Evolutionary conservation across 2,888 invertebrate genomes (phyloP), one percentile per base, ranked within the genome.

Genomic region (Deroplatys truncata): DNA sequence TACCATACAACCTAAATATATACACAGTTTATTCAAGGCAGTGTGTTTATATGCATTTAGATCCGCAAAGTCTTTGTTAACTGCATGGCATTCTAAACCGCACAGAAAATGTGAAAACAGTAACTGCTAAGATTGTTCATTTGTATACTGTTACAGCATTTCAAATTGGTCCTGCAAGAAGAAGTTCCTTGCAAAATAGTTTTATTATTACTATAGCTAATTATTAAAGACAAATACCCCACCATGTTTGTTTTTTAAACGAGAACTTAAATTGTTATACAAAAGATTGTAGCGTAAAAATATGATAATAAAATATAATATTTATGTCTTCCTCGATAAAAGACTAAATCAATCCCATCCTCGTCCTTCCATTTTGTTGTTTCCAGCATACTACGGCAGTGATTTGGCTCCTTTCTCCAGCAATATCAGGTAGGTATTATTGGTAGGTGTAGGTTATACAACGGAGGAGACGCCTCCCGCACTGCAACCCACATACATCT

Each of bases 301-400:
- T 72, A 72, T 72, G 56, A 72, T 72, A 72, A 72, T 72, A 72
- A 85, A 85, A 85, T 85, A 85, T 85, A 85, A 85, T 85, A 49
- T 85, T 85, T 49, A 85, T 85, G 85, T 85, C 85, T 85, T 85
- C 85, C 85, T 85, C 85, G 49, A 56, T 43, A 85, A 20, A 5
- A 72, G 56, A 72, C 56, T 72, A 25, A 72, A 72, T 72, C 25
- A 72, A 72, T 72, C 56, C 56, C 25, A 20, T 72, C 56, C 56
- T 56, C 15, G 16, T 16, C 56, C 56, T 56, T 35, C 43, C 43
- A 13, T 43, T 13, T 13, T 43, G 43, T 43, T 43, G 43, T 43
- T 43, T 43, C 2, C 43, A 43, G 43, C 13, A 35, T 2, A 31
- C 7, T 9, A 35, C 2, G 7, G 35, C 35, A 35, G 0, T 35